Evolutionary conservation across 2,113 vertebrate genomes (phyloP).

Genomic region (Megaptera novaeangliae): DNA sequence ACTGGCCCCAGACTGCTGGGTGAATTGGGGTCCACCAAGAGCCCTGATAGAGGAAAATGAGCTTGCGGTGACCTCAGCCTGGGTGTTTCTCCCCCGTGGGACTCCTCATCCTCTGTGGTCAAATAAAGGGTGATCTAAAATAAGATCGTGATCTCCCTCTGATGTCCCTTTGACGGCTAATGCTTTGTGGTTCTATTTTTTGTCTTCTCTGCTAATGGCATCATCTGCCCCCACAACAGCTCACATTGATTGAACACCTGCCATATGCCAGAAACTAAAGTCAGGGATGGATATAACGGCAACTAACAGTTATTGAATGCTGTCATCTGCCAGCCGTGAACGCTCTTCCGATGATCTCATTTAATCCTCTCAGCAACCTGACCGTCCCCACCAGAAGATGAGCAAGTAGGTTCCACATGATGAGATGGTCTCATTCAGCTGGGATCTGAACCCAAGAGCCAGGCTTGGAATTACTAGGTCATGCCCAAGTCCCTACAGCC

Average conservation of each 20-base stretch:
- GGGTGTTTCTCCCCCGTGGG: not conserved
- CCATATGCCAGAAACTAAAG: not conserved
- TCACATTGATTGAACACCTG: not conserved
- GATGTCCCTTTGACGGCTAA: not conserved
- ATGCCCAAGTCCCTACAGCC: not conserved
- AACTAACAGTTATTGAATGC: not conserved
- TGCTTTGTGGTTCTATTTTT: not conserved
- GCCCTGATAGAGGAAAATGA: not conserved
- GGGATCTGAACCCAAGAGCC: not conserved
- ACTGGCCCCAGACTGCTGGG: not conserved
- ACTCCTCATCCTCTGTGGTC: not conserved
- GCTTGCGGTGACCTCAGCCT: fast-evolving
- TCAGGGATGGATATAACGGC: fast-evolving
- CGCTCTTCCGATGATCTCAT: fast-evolving
- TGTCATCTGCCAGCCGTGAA: fast-evolving
- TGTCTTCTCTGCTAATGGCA: not conserved
- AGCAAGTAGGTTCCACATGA: not conserved
- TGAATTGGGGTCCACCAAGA: not conserved
- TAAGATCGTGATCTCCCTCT: not conserved
- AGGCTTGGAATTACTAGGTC: not conserved
- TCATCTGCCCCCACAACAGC: not conserved
- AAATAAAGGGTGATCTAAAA: slow-evolving; percentile 18
- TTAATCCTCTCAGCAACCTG: not conserved
- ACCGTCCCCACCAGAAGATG: no score
- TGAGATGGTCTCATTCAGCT: not conserved